phyloP scores from a whole-genome alignment of 2,113 vertebrate species.

The Tinamus guttatus region DNA sequence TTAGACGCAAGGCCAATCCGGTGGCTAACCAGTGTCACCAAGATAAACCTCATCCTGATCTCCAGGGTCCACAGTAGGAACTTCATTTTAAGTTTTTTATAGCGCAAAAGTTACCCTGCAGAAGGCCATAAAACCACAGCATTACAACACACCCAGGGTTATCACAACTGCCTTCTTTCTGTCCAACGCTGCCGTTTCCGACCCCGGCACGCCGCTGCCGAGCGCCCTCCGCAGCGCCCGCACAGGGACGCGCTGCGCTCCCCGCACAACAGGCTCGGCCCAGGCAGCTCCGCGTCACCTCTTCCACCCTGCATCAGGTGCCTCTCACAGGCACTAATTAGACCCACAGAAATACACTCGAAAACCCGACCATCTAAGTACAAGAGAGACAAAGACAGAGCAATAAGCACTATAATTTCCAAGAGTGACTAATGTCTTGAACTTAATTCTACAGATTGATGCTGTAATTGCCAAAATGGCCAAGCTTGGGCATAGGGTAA shows the following conservation, averaged over 20 bases:
- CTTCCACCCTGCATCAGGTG: conserved; percentile 66
- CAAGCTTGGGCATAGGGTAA: not conserved
- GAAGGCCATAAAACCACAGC: not conserved
- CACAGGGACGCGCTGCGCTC: no score
- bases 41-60: conserved; percentile 23
- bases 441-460: conserved; percentile 46
- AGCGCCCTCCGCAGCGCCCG: conserved; percentile 64
- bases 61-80: conserved; percentile 2
- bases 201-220: conserved; percentile 51
- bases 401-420: conserved; percentile 33
- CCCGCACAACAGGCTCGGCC: no score
- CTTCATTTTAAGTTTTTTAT: not conserved
- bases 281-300: not conserved
- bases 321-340: conserved; percentile 55
- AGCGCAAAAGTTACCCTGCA: not conserved
- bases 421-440: conserved; percentile 52
- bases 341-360: conserved; percentile 50
- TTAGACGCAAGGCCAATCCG: not conserved
- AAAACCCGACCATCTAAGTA: conserved; percentile 57
- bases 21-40: conserved; percentile 23
- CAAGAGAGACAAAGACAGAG: not conserved
- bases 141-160: conserved; percentile 22
- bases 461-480: not conserved
- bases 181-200: conserved; percentile 56
- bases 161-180: conserved; percentile 51